phyloP scores from a whole-genome alignment of 2,113 vertebrate genomes.

The Gila orcuttii region DNA sequence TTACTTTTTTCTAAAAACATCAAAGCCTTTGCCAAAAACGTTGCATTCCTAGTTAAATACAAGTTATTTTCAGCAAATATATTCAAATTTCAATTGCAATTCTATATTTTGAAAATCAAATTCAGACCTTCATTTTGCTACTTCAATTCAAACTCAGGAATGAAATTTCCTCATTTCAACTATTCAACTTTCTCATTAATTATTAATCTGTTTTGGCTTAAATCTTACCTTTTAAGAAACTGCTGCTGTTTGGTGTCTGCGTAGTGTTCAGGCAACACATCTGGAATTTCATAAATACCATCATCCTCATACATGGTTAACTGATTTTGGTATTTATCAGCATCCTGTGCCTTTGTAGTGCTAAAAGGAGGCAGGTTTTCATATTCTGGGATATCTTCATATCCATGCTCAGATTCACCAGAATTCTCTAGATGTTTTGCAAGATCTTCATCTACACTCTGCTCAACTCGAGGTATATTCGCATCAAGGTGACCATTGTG shows the following conservation, averaged over 20 bases:
- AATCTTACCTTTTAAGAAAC: constrained; percentile 3
- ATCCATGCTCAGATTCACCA: constrained; percentile 64
- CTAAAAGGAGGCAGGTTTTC: constrained; percentile 73
- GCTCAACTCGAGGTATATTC: constrained; percentile 59
- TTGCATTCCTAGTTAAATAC: neutral
- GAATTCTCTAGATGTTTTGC: constrained; percentile 77
- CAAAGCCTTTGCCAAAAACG: neutral
- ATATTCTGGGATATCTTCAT: constrained; percentile 86
- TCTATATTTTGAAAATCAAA: neutral
- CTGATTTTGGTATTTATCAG: neutral
- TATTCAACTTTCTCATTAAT: neutral
- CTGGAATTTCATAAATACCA: constrained; percentile 13
- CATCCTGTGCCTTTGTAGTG: constrained; percentile 39
- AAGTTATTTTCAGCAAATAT: neutral
- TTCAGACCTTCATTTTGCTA: no score
- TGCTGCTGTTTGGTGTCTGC: neutral
- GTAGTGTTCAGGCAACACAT: neutral
- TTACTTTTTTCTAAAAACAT: neutral
- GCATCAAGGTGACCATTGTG: constrained; percentile 6
- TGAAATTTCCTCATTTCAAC: neutral
- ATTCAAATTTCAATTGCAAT: neutral
- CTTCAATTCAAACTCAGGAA: neutral
- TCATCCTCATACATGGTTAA: neutral
- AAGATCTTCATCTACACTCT: constrained; percentile 64
- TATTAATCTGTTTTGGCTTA: neutral